Conservation (phyloP, 2,113 vertebrate genomes). For the Notechis scutatus region DNA sequence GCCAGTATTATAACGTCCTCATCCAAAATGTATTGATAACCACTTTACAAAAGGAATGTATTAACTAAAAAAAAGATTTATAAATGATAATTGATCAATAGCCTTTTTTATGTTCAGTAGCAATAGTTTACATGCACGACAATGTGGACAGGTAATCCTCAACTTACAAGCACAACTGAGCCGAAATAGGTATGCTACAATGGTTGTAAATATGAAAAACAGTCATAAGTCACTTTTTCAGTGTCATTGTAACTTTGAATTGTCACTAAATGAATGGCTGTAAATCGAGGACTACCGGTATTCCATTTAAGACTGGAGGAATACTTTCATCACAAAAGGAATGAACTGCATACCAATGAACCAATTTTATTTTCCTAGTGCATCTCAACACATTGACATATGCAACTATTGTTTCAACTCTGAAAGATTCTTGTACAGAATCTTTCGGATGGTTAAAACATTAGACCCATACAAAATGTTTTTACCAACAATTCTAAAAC, state of each 20-base stretch:
- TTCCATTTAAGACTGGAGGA: neutral
- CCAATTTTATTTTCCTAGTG: neutral
- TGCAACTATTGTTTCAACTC: neutral
- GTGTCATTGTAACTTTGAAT: neutral
- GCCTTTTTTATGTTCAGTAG: neutral
- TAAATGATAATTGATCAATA: neutral
- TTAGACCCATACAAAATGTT: neutral
- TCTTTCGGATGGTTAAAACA: neutral
- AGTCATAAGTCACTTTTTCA: neutral
- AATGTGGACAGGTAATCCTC: neutral
- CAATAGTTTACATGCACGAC: neutral
- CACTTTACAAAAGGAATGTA: neutral
- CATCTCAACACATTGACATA: neutral
- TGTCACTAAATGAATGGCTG: neutral
- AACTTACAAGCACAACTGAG: neutral
- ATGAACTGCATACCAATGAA: neutral
- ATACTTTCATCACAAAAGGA: neutral
- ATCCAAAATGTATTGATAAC: neutral
- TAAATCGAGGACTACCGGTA: neutral
- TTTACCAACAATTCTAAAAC: neutral
- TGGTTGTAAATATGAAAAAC: neutral
- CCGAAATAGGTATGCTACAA: neutral
- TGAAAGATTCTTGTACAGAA: neutral
- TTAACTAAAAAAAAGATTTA: neutral
- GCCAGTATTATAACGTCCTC: neutral